Conservation (phyloP, 2,797 vertebrate genomes). For the Phoxinus dragarum region DNA sequence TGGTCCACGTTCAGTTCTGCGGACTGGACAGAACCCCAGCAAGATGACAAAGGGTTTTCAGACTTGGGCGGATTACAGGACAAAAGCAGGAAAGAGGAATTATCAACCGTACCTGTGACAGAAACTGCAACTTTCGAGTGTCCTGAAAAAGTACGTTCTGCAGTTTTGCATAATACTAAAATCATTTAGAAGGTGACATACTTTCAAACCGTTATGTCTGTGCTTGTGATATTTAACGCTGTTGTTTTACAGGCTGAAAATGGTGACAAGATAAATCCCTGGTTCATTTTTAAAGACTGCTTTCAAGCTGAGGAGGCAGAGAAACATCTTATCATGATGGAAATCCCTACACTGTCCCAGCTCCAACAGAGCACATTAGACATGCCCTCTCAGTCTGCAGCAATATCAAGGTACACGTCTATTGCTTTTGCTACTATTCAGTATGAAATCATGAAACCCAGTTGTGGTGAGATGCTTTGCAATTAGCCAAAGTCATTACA, state of each 20-base stretch:
- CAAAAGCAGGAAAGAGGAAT: constrained; percentile 9
- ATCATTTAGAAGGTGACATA: not conserved
- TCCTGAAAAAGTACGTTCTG: constrained; percentile 40
- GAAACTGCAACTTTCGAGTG: not conserved
- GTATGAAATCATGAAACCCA: not conserved
- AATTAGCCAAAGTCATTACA: not conserved
- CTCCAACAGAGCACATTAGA: constrained; percentile 31
- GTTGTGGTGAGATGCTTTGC: not conserved
- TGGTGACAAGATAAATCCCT: constrained; percentile 1
- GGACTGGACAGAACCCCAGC: constrained; percentile 31
- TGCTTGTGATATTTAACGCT: not conserved
- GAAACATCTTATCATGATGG: not conserved
- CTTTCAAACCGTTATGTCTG: not conserved
- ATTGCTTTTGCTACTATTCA: not conserved
- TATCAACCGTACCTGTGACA: not conserved
- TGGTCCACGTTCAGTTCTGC: constrained; percentile 47
- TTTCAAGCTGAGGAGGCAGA: constrained; percentile 34
- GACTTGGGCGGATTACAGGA: constrained; percentile 55
- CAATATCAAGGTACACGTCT: constrained; percentile 49
- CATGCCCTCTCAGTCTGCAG: not conserved
- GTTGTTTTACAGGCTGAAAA: constrained; percentile 44
- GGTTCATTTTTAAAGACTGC: constrained; percentile 45
- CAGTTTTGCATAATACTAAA: not conserved
- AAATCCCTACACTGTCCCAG: constrained; percentile 51
- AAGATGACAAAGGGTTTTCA: constrained; percentile 37